Evolutionary conservation across 1,140 invertebrate species (phyloP), one percentile per base, ranked within the genome.

Genomic region (Aphidius gifuensis): DNA sequence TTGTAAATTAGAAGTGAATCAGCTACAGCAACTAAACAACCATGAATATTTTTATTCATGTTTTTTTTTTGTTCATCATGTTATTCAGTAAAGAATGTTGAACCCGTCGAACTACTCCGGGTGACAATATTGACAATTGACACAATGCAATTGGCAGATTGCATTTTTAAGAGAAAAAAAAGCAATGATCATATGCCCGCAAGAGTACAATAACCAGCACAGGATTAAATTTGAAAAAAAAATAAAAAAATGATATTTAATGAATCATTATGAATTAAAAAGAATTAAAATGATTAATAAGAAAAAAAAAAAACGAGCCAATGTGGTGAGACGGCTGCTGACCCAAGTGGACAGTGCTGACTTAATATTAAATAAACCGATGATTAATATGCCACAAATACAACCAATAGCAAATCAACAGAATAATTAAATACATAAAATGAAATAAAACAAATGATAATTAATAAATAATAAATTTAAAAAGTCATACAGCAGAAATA

Each of bases 291-390:
- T 45, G 40, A 64, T 48, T 16, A 50, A 6, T 44, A 11, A 58
- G 44, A 59, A 56, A 66, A 44, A 5, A 61, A 63, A 50, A 57
- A 11, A 46, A n/a, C 58, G 16, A 62, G 23, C 6, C 23, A 53
- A 65, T 55, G n/a, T 50, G 48, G 62, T 62, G 48, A 66, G 58
- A 70, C 65, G 58, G 66, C 70, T 66, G 66, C 69, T 74, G 72
- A 72, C 69, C 70, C 68, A 62, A 58, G 65, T 69, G 67, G 68
- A 62, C 63, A 64, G 50, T 64, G 67, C 66, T n/a, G 66, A 71
- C 62, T 62, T 45, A 51, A 67, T 50, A 59, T n/a, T n/a, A n/a
- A 59, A 58, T 57, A 9, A 62, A 48, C 53, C 55, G 21, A 55
- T 38, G n/a, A 21, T 16, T 45, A 56, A 47, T 9, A 66, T 66